These are phyloP conservation scores for Ploceus nigricollis DNA, from an alignment of 2,113 vertebrate species.

Conservation along the genomic window DNA sequence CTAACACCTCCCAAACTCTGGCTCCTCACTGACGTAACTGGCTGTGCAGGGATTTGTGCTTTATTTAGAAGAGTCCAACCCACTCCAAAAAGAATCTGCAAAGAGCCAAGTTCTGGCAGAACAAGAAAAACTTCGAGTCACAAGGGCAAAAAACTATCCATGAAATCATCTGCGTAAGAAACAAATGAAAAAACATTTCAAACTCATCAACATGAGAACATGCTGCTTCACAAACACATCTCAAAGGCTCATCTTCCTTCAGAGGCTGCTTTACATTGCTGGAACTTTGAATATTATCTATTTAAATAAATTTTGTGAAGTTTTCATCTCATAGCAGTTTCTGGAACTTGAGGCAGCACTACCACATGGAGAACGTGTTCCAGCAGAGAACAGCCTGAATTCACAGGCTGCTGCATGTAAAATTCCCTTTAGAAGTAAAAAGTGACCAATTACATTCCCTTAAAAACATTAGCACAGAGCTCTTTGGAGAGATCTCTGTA, in stretches of 20 bases:
- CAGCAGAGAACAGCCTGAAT: neutral
- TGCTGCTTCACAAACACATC: neutral
- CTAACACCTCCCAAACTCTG: neutral
- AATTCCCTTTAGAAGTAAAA: neutral
- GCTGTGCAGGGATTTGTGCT: neutral
- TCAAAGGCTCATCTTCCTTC: neutral
- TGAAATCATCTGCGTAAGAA: neutral
- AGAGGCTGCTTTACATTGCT: neutral
- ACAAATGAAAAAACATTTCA: neutral
- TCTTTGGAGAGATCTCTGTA: neutral
- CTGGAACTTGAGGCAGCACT: neutral
- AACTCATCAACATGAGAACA: neutral
- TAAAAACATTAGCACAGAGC: neutral
- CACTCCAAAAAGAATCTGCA: neutral
- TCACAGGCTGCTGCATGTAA: neutral
- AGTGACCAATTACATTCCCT: neutral
- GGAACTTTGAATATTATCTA: neutral
- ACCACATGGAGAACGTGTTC: neutral
- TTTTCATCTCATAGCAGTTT: neutral
- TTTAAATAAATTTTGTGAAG: neutral
- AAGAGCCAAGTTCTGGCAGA: neutral
- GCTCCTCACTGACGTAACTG: neutral
- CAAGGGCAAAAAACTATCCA: neutral
- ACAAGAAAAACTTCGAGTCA: neutral
- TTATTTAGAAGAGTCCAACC: neutral